These are phyloP conservation scores for Crocallis elinguaria DNA, from an alignment of 2,888 invertebrate species.

Conservation along the genomic window DNA sequence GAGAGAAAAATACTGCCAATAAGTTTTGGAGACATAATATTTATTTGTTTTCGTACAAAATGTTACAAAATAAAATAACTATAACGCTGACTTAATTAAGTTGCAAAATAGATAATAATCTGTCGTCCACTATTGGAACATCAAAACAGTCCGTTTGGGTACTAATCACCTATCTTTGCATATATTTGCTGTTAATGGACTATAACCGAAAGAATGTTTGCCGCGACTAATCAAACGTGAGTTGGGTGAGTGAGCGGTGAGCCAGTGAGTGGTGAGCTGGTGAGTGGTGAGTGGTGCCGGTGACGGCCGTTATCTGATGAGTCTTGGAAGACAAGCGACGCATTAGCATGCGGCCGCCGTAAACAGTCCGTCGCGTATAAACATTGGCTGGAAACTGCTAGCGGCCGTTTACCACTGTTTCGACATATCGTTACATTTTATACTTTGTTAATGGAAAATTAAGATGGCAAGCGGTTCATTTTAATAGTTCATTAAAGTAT, in stretches of 20 bases:
- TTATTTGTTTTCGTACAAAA: neutral
- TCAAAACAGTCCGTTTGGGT: constrained; percentile 18
- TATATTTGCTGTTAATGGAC: constrained; percentile 11
- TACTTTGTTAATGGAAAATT: constrained; percentile 18
- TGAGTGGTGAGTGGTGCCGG: neutral
- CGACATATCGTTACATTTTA: constrained; percentile 25
- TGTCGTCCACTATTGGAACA: constrained; percentile 2
- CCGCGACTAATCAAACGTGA: too few species aligned
- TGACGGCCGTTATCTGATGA: neutral
- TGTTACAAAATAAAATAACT: neutral
- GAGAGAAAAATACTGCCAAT: too few species aligned
- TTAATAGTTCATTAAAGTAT: constrained; percentile 14
- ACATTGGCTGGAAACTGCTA: constrained; percentile 58
- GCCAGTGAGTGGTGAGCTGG: too few species aligned
- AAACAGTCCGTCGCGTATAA: constrained; percentile 76
- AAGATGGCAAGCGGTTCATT: neutral
- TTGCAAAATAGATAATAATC: constrained; percentile 1
- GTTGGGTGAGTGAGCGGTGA: too few species aligned
- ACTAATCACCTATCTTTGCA: constrained; percentile 15
- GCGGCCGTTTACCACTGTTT: constrained; percentile 6
- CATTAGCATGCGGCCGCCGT: constrained; percentile 74
- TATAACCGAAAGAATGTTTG: constrained; percentile 9
- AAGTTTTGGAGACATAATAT: too few species aligned
- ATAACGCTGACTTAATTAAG: neutral
- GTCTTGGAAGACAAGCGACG: constrained; percentile 58